phyloP scores from a whole-genome alignment of 2,797 vertebrate genomes.

The Lepilemur ruficaudatus region DNA sequence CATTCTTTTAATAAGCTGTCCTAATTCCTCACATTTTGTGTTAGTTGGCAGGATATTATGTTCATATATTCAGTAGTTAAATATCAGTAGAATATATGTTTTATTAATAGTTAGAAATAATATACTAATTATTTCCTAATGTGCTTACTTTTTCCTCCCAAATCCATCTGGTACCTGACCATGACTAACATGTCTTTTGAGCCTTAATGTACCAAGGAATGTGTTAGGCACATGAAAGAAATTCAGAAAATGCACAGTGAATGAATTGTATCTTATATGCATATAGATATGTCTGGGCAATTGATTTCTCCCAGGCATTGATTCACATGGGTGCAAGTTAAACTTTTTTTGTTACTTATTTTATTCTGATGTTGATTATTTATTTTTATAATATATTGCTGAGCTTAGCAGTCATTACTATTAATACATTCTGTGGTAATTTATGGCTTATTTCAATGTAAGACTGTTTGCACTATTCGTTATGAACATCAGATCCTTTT shows the following conservation, averaged over 20 bases:
- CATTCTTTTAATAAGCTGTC: not conserved
- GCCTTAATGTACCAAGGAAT: not conserved
- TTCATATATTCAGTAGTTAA: not conserved
- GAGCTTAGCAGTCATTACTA: not conserved
- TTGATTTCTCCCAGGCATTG: not conserved
- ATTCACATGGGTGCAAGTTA: not conserved
- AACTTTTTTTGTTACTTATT: not conserved
- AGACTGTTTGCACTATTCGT: not conserved
- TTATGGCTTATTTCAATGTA: not conserved
- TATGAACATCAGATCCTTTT: not conserved
- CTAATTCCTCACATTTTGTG: not conserved
- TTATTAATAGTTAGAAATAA: not conserved
- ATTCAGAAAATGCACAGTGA: not conserved
- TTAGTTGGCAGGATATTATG: not conserved
- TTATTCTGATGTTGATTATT: not conserved
- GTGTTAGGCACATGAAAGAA: not conserved
- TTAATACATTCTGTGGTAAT: not conserved
- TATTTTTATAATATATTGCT: not conserved
- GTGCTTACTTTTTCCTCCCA: slow-evolving; percentile 33
- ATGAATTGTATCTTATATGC: not conserved
- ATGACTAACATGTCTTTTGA: not conserved
- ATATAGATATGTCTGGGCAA: not conserved
- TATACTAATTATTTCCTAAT: not conserved
- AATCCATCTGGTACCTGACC: not conserved
- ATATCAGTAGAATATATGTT: not conserved